These are phyloP conservation scores for Microvelia longipes DNA, from an alignment of 1,140 invertebrate species.

Conservation along the genomic window DNA sequence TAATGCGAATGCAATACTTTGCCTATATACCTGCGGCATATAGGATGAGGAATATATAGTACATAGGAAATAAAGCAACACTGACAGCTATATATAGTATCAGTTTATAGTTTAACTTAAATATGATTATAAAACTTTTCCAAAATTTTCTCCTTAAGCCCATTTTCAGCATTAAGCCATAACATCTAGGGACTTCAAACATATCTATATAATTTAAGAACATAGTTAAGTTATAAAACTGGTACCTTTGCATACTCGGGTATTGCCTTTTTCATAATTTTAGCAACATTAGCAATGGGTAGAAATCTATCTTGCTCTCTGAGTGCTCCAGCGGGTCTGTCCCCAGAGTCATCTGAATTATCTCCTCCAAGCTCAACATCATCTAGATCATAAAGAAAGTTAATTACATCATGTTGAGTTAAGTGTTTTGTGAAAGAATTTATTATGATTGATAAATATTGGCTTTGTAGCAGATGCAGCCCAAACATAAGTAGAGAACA, in stretches of 20 bases:
- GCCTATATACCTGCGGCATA: too few species aligned
- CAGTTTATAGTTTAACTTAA: too few species aligned
- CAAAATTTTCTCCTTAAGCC: too few species aligned
- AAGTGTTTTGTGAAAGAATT: neutral
- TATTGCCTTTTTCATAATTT: conserved; percentile 98
- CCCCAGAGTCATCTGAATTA: conserved; percentile 56
- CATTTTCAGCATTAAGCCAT: too few species aligned
- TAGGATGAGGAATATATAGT: too few species aligned
- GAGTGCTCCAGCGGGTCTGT: conserved; percentile 39
- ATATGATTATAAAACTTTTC: too few species aligned
- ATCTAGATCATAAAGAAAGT: conserved; percentile 10
- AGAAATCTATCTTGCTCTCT: conserved; percentile 88
- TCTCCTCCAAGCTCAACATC: conserved; percentile 31
- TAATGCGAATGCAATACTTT: too few species aligned
- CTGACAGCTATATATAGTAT: too few species aligned
- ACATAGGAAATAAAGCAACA: too few species aligned
- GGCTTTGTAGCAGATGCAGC: neutral
- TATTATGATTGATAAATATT: neutral
- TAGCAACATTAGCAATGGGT: conserved; percentile 95
- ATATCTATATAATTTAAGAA: too few species aligned
- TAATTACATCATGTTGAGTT: neutral
- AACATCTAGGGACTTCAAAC: too few species aligned
- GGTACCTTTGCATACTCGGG: conserved; percentile 84
- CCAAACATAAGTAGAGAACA: neutral
- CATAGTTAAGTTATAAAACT: too few species aligned